Evolutionary conservation across 2,797 vertebrate species (phyloP), one percentile per base, ranked within the genome.

Genomic region (Gouania willdenowi): DNA sequence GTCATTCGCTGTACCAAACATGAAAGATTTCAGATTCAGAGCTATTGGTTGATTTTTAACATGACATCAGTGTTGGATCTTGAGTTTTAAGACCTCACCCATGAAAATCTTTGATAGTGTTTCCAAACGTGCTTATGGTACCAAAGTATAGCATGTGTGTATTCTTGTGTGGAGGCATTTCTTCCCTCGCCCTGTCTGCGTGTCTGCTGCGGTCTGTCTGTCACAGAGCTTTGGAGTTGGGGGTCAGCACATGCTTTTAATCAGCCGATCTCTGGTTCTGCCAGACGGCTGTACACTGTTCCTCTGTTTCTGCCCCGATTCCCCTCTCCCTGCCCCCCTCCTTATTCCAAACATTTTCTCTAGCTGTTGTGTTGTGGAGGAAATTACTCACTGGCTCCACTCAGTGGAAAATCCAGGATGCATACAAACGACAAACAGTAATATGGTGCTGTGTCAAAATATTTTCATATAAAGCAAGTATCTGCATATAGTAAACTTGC

Each of bases 231-330:
- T 40, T 36, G 41, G 46, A 72, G 52, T 49, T 22, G 18, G 26
- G 12, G 49, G 36, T 66, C 51, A 46, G 41, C 79, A 77, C 66
- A 80, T 82, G 77, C 59, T 85, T 82, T 53, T 62, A 74, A 82
- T 85, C 70, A 82, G 55, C 24, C 36, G 5, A 53, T 41, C 44
- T 54, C 18, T 51, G 34, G 31, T 35, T 48, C 21, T 54, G 61
- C 64, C 62, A 73, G 67, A 69, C 23, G 20, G 29, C 52, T 45
- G 52, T 28, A 51, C 48, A 25, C 41, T 28, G 23, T 17, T 26
- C 41, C 39, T 13, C 31, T 40, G 40, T 41, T 20, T 47, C 42
- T 17, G 5, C 23, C 31, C 26, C 33, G 35, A 28, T 38, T 21
- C 20, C 26, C 41, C 16, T 38, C 26, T 29, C 28, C 27, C 32